Conservation (phyloP, 2,888 invertebrate species). For the Caenorhabditis auriculariae region DNA sequence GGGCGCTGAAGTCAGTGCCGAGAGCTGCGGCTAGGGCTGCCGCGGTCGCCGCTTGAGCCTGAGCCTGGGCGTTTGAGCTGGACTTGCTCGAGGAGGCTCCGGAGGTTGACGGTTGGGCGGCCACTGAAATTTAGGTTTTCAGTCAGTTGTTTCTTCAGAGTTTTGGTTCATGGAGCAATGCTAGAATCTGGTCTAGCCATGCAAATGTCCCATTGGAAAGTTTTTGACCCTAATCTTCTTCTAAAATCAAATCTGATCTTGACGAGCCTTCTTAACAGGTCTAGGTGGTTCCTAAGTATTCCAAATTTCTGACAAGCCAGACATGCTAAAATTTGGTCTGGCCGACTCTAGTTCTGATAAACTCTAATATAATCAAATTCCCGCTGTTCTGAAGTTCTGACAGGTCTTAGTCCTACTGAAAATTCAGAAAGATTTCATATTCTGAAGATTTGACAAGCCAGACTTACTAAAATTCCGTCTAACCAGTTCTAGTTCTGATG, state of each 20-base stretch:
- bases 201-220: not conserved
- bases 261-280: not conserved
- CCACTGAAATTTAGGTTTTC: too few species aligned
- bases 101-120: not conserved
- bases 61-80: not conserved
- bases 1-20: not conserved
- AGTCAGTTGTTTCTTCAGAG: conserved; percentile 1
- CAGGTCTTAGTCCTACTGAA: too few species aligned
- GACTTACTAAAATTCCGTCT: too few species aligned
- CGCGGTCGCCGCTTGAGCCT: not conserved
- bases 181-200: not conserved
- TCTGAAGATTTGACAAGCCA: too few species aligned
- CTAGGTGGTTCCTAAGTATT: too few species aligned
- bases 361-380: too few species aligned
- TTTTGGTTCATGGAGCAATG: conserved; percentile 3
- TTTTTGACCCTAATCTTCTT: not conserved
- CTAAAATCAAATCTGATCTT: not conserved
- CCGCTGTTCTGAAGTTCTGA: too few species aligned
- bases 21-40: not conserved
- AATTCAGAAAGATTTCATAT: too few species aligned
- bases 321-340: too few species aligned
- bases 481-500: too few species aligned
- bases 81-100: conserved; percentile 9
- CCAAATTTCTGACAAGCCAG: too few species aligned
- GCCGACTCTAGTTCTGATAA: too few species aligned